These are phyloP conservation scores for Ahaetulla prasina DNA, from an alignment of 2,113 vertebrate genomes.

Conservation along the genomic window DNA sequence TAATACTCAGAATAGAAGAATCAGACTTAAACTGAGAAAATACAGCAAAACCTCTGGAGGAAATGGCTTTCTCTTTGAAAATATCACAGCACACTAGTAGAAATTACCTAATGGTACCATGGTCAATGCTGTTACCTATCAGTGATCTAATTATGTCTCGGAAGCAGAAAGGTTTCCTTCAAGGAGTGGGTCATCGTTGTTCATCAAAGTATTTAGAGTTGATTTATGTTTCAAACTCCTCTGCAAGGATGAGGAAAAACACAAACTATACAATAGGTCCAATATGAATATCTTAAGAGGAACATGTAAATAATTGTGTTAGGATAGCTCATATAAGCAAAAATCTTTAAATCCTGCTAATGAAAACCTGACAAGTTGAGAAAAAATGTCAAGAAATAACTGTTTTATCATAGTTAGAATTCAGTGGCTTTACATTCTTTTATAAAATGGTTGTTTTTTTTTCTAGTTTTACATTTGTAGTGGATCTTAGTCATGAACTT, in stretches of 20 bases:
- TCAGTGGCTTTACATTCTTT: background rate
- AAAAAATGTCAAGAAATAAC: slow-evolving; percentile 21
- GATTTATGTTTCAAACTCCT: slow-evolving; percentile 71
- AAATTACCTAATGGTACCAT: slow-evolving; percentile 59
- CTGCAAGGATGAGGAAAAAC: slow-evolving; percentile 84
- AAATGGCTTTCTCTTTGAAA: slow-evolving; percentile 56
- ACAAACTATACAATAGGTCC: slow-evolving; percentile 50
- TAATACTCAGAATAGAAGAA: slow-evolving; percentile 26
- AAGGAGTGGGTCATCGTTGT: slow-evolving; percentile 83
- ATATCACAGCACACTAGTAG: slow-evolving; percentile 64
- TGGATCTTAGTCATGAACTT: background rate
- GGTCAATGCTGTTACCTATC: slow-evolving; percentile 79
- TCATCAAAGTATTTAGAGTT: slow-evolving; percentile 68
- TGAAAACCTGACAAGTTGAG: slow-evolving; percentile 17
- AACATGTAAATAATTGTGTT: slow-evolving; percentile 11
- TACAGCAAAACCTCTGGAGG: slow-evolving; percentile 76
- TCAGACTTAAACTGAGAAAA: slow-evolving; percentile 39
- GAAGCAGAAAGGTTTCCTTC: slow-evolving; percentile 79
- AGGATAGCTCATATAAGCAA: background rate
- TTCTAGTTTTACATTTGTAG: background rate
- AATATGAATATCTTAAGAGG: slow-evolving; percentile 40
- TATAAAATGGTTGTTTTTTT: background rate
- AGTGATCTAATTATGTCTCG: slow-evolving; percentile 75
- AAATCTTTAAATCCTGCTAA: background rate
- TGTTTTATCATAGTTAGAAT: background rate